Conservation (phyloP, 2,113 vertebrate species). For the Syngnathus floridae region DNA sequence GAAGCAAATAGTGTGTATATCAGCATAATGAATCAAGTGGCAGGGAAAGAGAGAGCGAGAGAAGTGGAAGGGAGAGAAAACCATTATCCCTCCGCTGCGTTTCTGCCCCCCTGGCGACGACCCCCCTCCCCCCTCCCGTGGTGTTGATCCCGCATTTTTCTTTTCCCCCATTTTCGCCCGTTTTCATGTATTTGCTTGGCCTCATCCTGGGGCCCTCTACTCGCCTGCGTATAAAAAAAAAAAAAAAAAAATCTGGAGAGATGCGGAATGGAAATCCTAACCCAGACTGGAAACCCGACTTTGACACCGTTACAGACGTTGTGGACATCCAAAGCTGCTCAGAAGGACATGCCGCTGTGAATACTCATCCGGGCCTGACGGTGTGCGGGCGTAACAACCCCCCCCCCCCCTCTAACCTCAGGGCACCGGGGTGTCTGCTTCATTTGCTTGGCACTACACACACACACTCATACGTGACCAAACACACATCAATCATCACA, state of each 20-base stretch:
- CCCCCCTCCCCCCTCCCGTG: slow-evolving; percentile 33
- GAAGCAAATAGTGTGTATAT: slow-evolving; percentile 77
- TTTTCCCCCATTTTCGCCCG: slow-evolving; percentile 9
- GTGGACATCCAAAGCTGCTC: slow-evolving; percentile 67
- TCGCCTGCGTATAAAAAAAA: neutral
- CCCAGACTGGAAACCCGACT: neutral
- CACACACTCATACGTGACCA: slow-evolving; percentile 32
- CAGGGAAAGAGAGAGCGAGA: slow-evolving; percentile 46
- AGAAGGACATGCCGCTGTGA: slow-evolving; percentile 63
- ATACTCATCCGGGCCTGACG: slow-evolving; percentile 68
- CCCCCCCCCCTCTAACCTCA: slow-evolving; percentile 52
- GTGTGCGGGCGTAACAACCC: slow-evolving; percentile 45
- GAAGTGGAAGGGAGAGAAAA: slow-evolving; percentile 46
- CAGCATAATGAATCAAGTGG: slow-evolving; percentile 79
- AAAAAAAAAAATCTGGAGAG: no score
- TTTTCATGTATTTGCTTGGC: slow-evolving; percentile 15
- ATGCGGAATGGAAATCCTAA: neutral
- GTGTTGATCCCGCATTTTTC: slow-evolving; percentile 44
- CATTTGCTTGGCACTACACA: slow-evolving; percentile 47
- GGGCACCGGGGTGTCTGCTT: slow-evolving; percentile 56
- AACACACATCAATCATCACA: slow-evolving; percentile 32
- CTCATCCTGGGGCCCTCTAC: slow-evolving; percentile 26
- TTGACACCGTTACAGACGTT: slow-evolving; percentile 17
- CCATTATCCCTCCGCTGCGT: slow-evolving; percentile 63
- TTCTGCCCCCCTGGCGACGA: slow-evolving; percentile 51